Evolutionary conservation across 2,888 invertebrate species (phyloP), one percentile per base, ranked within the genome.

Genomic region (Leptinotarsa tumamoca): DNA sequence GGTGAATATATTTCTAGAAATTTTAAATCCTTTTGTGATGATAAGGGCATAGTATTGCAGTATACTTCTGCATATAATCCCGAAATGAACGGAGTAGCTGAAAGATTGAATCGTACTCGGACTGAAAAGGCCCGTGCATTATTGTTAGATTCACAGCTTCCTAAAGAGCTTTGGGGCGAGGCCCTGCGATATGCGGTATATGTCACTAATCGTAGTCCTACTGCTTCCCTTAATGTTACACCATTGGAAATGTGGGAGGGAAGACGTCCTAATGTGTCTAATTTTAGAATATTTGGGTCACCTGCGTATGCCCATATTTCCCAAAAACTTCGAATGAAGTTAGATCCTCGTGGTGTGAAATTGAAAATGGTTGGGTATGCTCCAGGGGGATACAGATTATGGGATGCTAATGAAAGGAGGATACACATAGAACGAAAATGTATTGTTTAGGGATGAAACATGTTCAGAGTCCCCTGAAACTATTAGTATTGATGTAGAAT

Each of bases 321-420:
- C 33, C 33, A 33, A 33, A 33, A 33, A 33, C 7, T 33, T 33
- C 10, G 33, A 33, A 10, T 33, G 21, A 21, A 21, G 21, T 7
- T 1, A 33, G 1, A 5, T 0, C 7, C 56, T 73, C 68, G 68
- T 17, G 23, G 51, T 49, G 23, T 68, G 43, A 78, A 56, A 63
- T 52, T 68, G 69, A 67, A 72, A 14, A 73, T 78, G 74, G 66
- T 77, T 49, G 74, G 78, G 17, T 76, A 73, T 74, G 56, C 67
- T 43, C 49, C 74, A 10, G 51, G 61, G 66, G 78, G 72, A 51
- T 77, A 78, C 67, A 74, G 74, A 72, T 50, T 78, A 74, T 69
- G 76, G 69, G 10, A 52, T 70, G 72, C 77, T 72, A 50, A 68
- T 74, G 54, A 76, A 78, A 76, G 27, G 74, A 70, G 15, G 51